A percentile compares a stretch with the other conserved stretches of the same genome.
Conservation (phyloP, 2,797 vertebrate genomes). For the Nannoperca australis region DNA sequence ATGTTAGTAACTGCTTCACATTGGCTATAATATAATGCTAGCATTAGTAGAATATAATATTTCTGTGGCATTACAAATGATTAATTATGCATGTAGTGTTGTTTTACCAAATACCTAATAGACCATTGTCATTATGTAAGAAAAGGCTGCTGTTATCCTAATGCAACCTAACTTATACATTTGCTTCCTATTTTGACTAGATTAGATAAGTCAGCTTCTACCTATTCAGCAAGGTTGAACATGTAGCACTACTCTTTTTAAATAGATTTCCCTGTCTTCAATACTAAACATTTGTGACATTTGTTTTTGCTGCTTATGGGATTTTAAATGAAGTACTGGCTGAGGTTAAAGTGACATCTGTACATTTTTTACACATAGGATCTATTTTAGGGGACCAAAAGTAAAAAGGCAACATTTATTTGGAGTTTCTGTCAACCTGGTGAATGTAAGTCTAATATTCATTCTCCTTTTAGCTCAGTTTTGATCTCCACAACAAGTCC, state of each 20-base stretch:
- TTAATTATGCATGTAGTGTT: slow-evolving; percentile 31
- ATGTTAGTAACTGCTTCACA: not conserved
- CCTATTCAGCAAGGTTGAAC: not conserved
- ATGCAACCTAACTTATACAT: not conserved
- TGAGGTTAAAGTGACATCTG: too few relatives aligned
- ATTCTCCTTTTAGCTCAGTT: not conserved
- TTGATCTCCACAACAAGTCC: not conserved
- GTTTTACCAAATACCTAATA: not conserved
- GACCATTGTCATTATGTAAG: not conserved
- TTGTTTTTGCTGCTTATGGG: not conserved
- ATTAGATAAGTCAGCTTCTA: not conserved
- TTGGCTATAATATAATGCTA: not conserved
- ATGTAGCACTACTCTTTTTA: not conserved
- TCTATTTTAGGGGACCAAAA: too few relatives aligned
- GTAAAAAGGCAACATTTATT: too few relatives aligned
- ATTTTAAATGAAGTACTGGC: not conserved
- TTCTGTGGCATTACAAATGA: not conserved
- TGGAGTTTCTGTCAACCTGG: too few relatives aligned
- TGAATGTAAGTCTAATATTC: too few relatives aligned
- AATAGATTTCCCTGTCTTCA: not conserved
- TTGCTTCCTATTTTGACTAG: not conserved
- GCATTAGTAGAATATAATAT: slow-evolving; percentile 13
- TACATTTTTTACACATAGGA: not conserved
- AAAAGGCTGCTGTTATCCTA: slow-evolving; percentile 1
- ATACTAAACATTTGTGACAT: not conserved